Conservation (phyloP, 1,140 invertebrate genomes). For the Megathymus violae region DNA sequence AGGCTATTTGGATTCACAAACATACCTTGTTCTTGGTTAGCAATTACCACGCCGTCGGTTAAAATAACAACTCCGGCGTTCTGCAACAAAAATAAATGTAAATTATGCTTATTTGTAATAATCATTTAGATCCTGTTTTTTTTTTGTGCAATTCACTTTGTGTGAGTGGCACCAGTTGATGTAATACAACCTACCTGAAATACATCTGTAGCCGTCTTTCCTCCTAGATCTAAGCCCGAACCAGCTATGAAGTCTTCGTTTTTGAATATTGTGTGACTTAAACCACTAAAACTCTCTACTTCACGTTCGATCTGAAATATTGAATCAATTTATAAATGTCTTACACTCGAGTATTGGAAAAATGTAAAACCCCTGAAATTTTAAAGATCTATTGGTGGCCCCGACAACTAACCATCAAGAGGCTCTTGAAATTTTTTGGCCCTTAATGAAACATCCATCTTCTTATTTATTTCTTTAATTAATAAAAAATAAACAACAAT, state of each 20-base stretch:
- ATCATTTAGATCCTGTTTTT: no score
- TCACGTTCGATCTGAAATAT: conserved; percentile 70
- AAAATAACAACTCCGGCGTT: conserved; percentile 91
- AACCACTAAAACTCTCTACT: conserved; percentile 74
- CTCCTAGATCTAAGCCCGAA: conserved; percentile 68
- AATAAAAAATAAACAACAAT: no score
- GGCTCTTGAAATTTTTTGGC: no score
- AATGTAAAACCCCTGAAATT: no score
- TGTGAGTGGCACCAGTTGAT: no score
- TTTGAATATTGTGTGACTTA: conserved; percentile 70
- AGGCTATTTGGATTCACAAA: not conserved
- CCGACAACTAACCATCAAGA: no score
- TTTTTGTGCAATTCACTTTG: no score
- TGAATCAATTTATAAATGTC: conserved; percentile 4
- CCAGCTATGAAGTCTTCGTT: conserved; percentile 68
- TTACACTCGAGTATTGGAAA: no score
- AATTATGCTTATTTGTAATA: no score
- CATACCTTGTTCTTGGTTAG: conserved; percentile 47
- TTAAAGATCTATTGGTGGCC: no score
- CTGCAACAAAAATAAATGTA: conserved; percentile 83
- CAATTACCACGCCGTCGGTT: conserved; percentile 86
- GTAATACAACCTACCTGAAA: conserved; percentile 70
- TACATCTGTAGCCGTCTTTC: conserved; percentile 60
- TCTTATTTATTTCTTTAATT: no score
- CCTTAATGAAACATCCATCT: no score